Evolutionary conservation across 2,797 vertebrate genomes (phyloP), one percentile per base, ranked within the genome.

Genomic region (Lophius americanus): DNA sequence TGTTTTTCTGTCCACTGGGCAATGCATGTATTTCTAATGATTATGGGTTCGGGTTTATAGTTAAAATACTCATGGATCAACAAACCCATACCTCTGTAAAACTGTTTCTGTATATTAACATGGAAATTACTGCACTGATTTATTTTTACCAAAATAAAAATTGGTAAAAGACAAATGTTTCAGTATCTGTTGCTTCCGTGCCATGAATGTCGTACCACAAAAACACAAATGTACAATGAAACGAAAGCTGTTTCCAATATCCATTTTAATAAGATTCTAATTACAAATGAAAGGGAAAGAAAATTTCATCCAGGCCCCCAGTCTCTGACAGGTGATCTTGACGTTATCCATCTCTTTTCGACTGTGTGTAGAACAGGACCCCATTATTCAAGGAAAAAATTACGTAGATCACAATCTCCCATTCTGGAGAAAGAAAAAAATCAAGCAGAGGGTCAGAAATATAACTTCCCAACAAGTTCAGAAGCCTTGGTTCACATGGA

Each of bases 241-340:
- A 53, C 36, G 1, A 46, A 38, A 13, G 51, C 6, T 5, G 48
- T 50, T 74, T 79, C 53, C 0, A 12, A 71, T 61, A 66, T 74
- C 47, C 36, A 83, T 65, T 89, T 91, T 87, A 87, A 85, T 89
- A 81, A 52, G 69, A 57, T 60, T 83, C 85, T 81, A 83, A 83
- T 89, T 85, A 89, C 85, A 90, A 85, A 90, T 85, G 36, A 82
- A 78, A 71, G 48, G 33, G 67, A 46, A 59, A 56, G 6, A 46
- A 9, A 47, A 51, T 70, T 75, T 71, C 12, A 79, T 79, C 63
- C 47, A 72, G 75, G 72, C 83, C 62, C 75, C 58, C 39, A n/a
- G 44, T 69, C 49, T 12, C 14, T 9, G 6, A 54, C 49, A 43
- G 9, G 23, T 68, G 63, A 57, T 79, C 67, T 49, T 44, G 84